Percentiles rank a stretch among this genome's conserved stretches.
These are phyloP conservation scores for Drosophila leontia DNA, from an alignment of 1,140 invertebrate species.

Conservation along the genomic window DNA sequence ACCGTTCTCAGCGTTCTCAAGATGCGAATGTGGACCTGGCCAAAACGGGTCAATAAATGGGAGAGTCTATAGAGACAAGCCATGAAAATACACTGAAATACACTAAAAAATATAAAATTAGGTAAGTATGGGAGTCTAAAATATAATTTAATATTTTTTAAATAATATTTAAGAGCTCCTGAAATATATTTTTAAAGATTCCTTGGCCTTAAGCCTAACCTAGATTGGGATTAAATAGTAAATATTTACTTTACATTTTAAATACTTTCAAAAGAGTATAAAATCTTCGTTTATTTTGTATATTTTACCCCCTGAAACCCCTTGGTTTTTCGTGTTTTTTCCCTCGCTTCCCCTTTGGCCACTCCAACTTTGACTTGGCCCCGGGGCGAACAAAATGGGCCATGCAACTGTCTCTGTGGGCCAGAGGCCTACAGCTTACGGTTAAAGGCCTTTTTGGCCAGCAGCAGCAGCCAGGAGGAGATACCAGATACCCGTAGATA, in stretches of 20 bases:
- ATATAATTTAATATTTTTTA: no score
- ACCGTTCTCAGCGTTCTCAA: slow-evolving; percentile 56
- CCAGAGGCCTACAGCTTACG: slow-evolving; percentile 72
- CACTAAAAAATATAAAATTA: neutral
- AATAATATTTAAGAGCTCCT: neutral
- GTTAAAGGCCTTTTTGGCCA: slow-evolving; percentile 66
- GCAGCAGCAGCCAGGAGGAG: neutral
- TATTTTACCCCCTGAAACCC: slow-evolving; percentile 1
- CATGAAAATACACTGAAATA: slow-evolving; percentile 23
- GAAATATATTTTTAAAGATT: neutral
- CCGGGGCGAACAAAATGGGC: slow-evolving; percentile 72
- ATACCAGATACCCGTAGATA: slow-evolving; percentile 50
- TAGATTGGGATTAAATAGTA: no score
- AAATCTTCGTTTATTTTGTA: neutral
- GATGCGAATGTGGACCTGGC: slow-evolving; percentile 16
- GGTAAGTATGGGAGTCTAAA: neutral
- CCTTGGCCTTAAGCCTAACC: neutral
- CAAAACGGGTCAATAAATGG: slow-evolving; percentile 58
- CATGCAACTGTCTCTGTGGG: slow-evolving; percentile 68
- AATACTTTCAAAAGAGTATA: neutral
- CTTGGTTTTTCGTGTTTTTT: slow-evolving; percentile 7
- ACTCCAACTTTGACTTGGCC: slow-evolving; percentile 57
- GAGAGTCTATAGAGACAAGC: slow-evolving; percentile 19
- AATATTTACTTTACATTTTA: neutral
- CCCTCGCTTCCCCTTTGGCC: slow-evolving; percentile 3